Evolutionary conservation across 2,888 invertebrate genomes (phyloP).

Genomic region (Liopterus haemorrhoidalis): DNA sequence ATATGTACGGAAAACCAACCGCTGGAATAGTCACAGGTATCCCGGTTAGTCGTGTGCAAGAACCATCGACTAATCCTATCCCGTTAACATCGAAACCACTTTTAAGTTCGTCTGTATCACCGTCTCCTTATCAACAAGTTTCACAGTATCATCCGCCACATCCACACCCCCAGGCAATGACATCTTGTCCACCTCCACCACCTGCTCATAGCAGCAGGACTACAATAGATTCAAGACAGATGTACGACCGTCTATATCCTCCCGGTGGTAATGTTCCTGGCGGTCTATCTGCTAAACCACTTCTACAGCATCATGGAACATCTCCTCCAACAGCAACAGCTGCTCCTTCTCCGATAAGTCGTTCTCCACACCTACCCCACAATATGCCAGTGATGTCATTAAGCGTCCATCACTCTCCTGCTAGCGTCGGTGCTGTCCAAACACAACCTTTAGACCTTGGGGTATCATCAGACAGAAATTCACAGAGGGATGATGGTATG

Average conservation of each 20-base stretch:
- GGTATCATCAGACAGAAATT: slow-evolving; percentile 50
- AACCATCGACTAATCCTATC: slow-evolving; percentile 43
- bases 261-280: slow-evolving; percentile 39
- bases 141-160: slow-evolving; percentile 46
- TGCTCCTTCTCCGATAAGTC: slow-evolving; percentile 42
- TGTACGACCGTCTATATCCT: slow-evolving; percentile 35
- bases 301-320: slow-evolving; percentile 48
- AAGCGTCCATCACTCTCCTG: slow-evolving; percentile 43
- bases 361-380: slow-evolving; percentile 47
- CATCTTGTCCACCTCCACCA: slow-evolving; percentile 48
- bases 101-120: slow-evolving; percentile 45
- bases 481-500: slow-evolving; percentile 27
- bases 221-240: slow-evolving; percentile 33
- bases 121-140: slow-evolving; percentile 51
- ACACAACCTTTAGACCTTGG: slow-evolving; percentile 76
- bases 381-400: slow-evolving; percentile 42
- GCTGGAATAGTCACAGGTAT: slow-evolving; percentile 55
- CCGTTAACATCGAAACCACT: slow-evolving; percentile 56
- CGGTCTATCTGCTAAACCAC: slow-evolving; percentile 39
- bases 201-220: slow-evolving; percentile 50
- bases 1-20: slow-evolving; percentile 64
- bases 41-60: slow-evolving; percentile 18
- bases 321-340: slow-evolving; percentile 48
- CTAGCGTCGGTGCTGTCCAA: slow-evolving; percentile 54
- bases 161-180: slow-evolving; percentile 41